These are phyloP conservation scores for Acropternis orthonyx DNA, from an alignment of 2,797 vertebrate species.

Conservation along the genomic window DNA sequence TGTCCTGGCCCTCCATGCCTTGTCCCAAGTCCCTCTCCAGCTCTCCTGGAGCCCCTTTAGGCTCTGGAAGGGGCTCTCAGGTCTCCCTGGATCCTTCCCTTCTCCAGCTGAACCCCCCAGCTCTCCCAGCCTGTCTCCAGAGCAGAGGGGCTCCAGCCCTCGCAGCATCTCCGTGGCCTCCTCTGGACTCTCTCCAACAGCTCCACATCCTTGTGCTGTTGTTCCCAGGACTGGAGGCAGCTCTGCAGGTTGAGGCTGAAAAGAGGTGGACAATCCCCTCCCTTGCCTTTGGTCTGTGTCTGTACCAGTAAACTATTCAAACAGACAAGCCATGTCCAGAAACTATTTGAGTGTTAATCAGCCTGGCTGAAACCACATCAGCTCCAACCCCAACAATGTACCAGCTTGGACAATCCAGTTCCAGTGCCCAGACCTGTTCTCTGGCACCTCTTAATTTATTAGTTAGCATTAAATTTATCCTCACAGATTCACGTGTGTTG, in stretches of 20 bases:
- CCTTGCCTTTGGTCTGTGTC: not conserved
- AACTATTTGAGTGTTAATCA: not conserved
- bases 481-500: not conserved
- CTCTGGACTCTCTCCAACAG: rapidly evolving
- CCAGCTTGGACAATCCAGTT: not conserved
- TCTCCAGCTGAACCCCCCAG: not conserved
- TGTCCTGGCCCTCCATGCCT: not conserved
- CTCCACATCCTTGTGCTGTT: rapidly evolving
- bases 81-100: not conserved
- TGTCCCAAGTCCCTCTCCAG: not conserved
- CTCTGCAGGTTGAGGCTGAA: not conserved
- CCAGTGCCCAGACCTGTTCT: not conserved
- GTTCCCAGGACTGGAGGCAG: not conserved
- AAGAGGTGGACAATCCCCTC: not conserved
- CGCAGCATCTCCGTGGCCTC: rapidly evolving
- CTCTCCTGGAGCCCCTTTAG: not conserved
- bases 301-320: not conserved
- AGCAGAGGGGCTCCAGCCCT: not conserved
- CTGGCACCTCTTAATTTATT: not conserved
- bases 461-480: not conserved
- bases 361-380: not conserved
- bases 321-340: not conserved
- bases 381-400: not conserved
- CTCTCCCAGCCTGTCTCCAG: not conserved
- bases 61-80: not conserved